These are phyloP conservation scores for Heteractis magnifica DNA, from an alignment of 92 coral and sea anemone genomes.

Conservation along the genomic window DNA sequence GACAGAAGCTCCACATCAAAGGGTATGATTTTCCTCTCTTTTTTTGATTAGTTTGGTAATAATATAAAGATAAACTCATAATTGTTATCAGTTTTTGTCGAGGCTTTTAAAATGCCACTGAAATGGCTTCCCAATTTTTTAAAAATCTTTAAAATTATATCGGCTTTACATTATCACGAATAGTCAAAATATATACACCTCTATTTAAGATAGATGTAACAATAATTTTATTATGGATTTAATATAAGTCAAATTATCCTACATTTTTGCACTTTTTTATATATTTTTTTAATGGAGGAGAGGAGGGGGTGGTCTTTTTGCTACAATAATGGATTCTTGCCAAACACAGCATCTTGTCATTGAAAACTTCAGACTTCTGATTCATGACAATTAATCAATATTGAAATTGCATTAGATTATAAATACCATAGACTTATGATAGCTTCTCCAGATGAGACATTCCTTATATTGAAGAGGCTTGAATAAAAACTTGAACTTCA, in stretches of 20 bases:
- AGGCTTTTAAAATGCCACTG: background rate
- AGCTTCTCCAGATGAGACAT: no score
- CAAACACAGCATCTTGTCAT: conserved; percentile 1
- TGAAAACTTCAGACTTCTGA: background rate
- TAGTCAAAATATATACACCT: background rate
- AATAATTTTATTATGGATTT: background rate
- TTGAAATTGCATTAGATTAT: background rate
- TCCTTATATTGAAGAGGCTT: no score
- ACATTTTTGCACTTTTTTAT: background rate
- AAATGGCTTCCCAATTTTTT: background rate
- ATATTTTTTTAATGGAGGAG: background rate
- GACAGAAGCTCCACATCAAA: background rate
- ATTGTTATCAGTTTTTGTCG: background rate
- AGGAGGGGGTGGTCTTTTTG: background rate
- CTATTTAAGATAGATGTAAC: background rate
- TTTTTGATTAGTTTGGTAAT: background rate
- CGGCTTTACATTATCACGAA: background rate
- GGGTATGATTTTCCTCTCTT: background rate
- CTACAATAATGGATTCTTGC: conserved; percentile 33
- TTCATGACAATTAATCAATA: background rate
- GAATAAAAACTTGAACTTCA: no score
- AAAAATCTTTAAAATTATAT: background rate
- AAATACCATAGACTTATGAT: no score
- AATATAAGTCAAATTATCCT: background rate
- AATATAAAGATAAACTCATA: background rate